These are phyloP conservation scores for Calameuta filiformis DNA, from an alignment of 2,888 invertebrate genomes.

Conservation along the genomic window DNA sequence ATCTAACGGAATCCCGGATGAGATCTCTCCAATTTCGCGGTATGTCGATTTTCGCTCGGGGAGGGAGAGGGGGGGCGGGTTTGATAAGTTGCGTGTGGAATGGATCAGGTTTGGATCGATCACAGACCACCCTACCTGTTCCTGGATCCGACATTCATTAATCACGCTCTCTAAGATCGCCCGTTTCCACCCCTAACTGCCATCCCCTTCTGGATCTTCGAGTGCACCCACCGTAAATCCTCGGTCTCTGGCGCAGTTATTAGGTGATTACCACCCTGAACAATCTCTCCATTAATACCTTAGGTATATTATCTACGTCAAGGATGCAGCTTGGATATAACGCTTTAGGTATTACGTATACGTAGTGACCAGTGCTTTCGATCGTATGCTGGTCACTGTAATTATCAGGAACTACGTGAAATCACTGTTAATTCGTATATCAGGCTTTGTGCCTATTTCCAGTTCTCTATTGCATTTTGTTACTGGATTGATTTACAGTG, in stretches of 20 bases:
- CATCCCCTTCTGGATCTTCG: not conserved
- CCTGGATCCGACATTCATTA: constrained; percentile 5
- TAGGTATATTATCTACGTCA: not conserved
- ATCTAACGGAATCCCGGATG: not conserved
- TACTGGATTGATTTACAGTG: not conserved
- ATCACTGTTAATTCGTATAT: not conserved
- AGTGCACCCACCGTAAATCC: not conserved
- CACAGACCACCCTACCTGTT: not conserved
- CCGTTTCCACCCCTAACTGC: not conserved
- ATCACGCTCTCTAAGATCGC: constrained; percentile 8
- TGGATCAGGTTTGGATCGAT: not conserved
- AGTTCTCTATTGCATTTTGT: not conserved
- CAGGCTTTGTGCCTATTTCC: not conserved
- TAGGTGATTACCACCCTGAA: constrained; percentile 23
- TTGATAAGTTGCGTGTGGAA: not conserved
- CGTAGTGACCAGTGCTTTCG: not conserved
- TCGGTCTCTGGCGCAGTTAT: constrained; percentile 9
- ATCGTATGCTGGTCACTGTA: not conserved
- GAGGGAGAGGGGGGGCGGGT: not conserved
- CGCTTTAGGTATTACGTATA: not conserved
- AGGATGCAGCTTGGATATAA: not conserved
- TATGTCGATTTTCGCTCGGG: not conserved
- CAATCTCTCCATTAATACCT: constrained; percentile 19
- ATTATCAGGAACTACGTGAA: not conserved
- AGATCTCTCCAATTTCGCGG: constrained; percentile 8